Conservation (phyloP, 1,140 invertebrate genomes). For the Luehdorfia chinensis region DNA sequence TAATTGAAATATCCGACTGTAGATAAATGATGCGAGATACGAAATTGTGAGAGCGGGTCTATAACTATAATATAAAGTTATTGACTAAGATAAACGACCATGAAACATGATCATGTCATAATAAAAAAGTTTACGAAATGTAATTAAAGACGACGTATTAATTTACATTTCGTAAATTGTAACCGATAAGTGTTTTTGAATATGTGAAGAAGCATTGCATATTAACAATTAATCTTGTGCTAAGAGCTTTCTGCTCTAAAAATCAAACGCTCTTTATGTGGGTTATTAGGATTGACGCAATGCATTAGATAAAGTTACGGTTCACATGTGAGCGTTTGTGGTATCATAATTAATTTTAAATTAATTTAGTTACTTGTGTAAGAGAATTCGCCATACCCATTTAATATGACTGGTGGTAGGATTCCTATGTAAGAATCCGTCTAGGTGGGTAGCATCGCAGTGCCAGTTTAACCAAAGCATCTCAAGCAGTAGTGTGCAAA, state of each 20-base stretch:
- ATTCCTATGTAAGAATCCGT: too few relatives aligned
- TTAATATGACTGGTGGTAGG: too few relatives aligned
- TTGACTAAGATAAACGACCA: neutral
- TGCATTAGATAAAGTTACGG: neutral
- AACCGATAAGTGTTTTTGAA: neutral
- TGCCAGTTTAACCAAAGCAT: too few relatives aligned
- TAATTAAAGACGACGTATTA: neutral
- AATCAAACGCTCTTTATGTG: slow-evolving; percentile 40
- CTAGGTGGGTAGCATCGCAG: too few relatives aligned
- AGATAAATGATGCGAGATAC: neutral
- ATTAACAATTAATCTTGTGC: slow-evolving; percentile 46
- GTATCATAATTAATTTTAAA: too few relatives aligned
- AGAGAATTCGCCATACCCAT: too few relatives aligned
- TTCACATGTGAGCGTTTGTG: slow-evolving; percentile 7
- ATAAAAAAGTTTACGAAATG: neutral
- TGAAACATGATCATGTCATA: neutral
- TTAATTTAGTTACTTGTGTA: too few relatives aligned
- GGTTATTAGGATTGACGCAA: slow-evolving; percentile 38
- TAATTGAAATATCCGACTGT: slow-evolving; percentile 2
- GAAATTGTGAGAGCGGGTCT: neutral
- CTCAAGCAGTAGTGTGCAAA: too few relatives aligned
- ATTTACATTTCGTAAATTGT: neutral
- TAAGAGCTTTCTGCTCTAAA: slow-evolving; percentile 52
- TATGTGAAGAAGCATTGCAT: slow-evolving; percentile 28
- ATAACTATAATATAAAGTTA: neutral